Evolutionary conservation across 2,797 vertebrate genomes (phyloP).

Genomic region (Aulostomus chinensis): DNA sequence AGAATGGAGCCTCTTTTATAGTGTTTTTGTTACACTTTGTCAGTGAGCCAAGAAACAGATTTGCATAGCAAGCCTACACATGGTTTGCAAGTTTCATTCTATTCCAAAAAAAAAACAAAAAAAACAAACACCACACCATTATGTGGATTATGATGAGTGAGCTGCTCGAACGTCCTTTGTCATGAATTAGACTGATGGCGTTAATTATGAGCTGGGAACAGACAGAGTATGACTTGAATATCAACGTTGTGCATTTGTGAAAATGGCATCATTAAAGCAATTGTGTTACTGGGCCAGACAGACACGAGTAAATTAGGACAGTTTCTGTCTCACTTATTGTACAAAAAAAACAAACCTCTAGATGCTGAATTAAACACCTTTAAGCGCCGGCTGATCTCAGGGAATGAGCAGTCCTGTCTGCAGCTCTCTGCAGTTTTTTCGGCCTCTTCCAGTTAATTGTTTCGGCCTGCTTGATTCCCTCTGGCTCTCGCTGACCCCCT

Average conservation of each 20-base stretch:
- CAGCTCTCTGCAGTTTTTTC: too few relatives aligned
- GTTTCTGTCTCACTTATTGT: too few relatives aligned
- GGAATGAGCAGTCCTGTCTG: constrained; percentile 7
- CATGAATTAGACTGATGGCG: neutral
- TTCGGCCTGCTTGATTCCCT: constrained; percentile 35
- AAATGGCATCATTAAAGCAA: too few relatives aligned
- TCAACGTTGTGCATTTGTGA: too few relatives aligned
- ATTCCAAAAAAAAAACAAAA: neutral
- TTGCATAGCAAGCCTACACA: constrained; percentile 32
- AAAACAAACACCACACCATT: too few relatives aligned
- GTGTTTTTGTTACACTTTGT: constrained; percentile 57
- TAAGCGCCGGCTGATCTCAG: too few relatives aligned
- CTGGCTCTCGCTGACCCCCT: constrained; percentile 19
- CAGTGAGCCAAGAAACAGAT: constrained; percentile 48
- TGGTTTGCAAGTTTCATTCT: neutral
- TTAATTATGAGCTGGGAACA: neutral
- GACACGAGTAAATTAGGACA: too few relatives aligned
- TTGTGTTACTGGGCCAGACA: too few relatives aligned
- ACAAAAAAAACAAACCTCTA: too few relatives aligned
- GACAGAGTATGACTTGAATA: constrained; percentile 2
- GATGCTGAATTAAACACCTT: too few relatives aligned
- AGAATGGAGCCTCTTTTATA: constrained; percentile 60
- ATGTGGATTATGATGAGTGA: neutral
- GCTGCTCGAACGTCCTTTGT: neutral
- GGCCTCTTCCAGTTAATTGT: constrained; percentile 38